These are phyloP conservation scores for Pristionchus japonicus DNA, from an alignment of 2,888 invertebrate genomes.

Conservation along the genomic window DNA sequence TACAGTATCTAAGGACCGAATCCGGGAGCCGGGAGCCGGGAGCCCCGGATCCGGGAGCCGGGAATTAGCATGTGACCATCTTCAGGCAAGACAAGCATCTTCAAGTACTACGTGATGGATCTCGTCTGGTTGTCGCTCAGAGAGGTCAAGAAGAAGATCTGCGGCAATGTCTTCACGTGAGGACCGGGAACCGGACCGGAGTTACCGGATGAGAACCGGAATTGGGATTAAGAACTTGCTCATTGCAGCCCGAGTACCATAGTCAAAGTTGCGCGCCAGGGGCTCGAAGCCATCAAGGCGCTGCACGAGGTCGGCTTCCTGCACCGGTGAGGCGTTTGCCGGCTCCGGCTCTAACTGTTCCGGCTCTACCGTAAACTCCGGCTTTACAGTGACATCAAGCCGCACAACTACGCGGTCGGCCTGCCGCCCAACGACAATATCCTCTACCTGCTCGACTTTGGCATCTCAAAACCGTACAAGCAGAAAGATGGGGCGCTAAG, in stretches of 20 bases:
- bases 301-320: conserved; percentile 7
- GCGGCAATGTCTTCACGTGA: background rate
- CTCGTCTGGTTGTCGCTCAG: background rate
- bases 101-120: conserved; percentile 8
- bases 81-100: background rate
- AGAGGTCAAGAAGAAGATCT: background rate
- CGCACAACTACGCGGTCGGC: background rate
- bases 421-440: background rate
- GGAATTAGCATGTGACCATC: background rate
- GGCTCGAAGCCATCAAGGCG: background rate
- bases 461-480: background rate
- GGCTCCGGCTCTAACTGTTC: background rate
- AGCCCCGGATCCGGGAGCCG: background rate
- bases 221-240: background rate
- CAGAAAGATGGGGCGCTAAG: background rate
- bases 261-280: background rate
- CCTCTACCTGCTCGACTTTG: background rate
- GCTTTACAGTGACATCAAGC: conserved; percentile 5
- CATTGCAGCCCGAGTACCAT: background rate
- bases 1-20: too few relatives aligned
- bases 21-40: background rate
- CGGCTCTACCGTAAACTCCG: background rate
- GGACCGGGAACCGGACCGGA: background rate
- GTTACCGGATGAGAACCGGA: background rate
- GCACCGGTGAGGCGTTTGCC: background rate